phyloP scores from a whole-genome alignment of 30 jellyfish, hydroid and myxozoan species.

The Cassiopea xamachana region DNA sequence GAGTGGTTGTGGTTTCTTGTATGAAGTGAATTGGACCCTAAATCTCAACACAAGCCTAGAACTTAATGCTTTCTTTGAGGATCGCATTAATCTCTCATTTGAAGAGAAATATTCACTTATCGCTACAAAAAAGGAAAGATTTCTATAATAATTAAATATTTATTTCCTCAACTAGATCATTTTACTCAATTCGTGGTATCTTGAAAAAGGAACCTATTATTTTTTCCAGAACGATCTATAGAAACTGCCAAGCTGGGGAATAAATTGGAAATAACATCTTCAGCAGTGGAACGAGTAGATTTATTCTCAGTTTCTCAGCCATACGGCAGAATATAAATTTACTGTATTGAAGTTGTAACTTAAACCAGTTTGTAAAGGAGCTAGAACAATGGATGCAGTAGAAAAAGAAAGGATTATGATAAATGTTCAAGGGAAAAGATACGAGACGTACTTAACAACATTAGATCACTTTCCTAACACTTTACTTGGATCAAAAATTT shows the following conservation, averaged over 20 bases:
- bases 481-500: constrained; percentile 55
- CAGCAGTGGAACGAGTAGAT: neutral
- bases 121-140: neutral
- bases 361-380: too few species aligned
- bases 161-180: neutral
- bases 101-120: neutral
- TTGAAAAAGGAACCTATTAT: neutral
- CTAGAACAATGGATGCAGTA: neutral
- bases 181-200: neutral
- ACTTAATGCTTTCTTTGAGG: neutral
- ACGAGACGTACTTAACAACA: constrained; percentile 51
- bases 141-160: neutral
- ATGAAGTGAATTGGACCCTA: neutral
- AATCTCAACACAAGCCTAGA: neutral
- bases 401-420: constrained; percentile 60
- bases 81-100: neutral
- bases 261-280: neutral
- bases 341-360: neutral
- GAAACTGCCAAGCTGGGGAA: neutral
- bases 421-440: constrained; percentile 64
- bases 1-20: neutral
- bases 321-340: neutral
- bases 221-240: neutral
- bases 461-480: constrained; percentile 65
- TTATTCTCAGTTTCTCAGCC: neutral